phyloP scores from a whole-genome alignment of 2,888 invertebrate species.

The Hedya salicella region DNA sequence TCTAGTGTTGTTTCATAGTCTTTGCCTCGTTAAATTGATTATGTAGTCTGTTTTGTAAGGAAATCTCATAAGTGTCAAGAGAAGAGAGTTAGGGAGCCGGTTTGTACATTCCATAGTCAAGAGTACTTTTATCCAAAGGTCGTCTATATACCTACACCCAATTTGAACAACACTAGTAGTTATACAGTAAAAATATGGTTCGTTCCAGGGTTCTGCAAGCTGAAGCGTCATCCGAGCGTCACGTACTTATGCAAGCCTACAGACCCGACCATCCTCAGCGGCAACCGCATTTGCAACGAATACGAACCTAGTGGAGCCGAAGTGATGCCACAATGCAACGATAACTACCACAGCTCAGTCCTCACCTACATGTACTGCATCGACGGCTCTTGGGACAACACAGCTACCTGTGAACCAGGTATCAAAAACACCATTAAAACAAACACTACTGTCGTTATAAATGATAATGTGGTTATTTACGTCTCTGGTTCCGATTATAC shows the following conservation, averaged over 20 bases:
- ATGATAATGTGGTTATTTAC: constrained; percentile 58
- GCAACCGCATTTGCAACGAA: constrained; percentile 53
- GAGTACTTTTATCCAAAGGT: too few species aligned
- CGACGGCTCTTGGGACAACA: constrained; percentile 61
- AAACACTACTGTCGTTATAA: constrained; percentile 62
- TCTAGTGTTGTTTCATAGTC: too few species aligned
- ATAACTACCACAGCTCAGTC: constrained; percentile 57
- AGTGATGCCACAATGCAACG: constrained; percentile 59
- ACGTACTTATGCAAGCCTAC: constrained; percentile 57
- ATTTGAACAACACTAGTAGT: too few species aligned
- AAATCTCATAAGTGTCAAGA: too few species aligned
- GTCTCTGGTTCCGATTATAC: constrained; percentile 49
- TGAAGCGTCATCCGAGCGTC: constrained; percentile 58
- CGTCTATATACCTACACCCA: too few species aligned
- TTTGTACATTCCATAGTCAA: too few species aligned
- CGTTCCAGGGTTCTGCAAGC: constrained; percentile 61
- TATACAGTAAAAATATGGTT: too few species aligned
- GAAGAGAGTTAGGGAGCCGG: too few species aligned
- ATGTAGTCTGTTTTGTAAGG: too few species aligned
- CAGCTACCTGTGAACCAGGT: constrained; percentile 64
- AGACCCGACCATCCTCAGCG: constrained; percentile 46
- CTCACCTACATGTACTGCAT: constrained; percentile 60
- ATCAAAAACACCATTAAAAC: constrained; percentile 52
- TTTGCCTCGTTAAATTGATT: too few species aligned
- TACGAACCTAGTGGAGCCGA: constrained; percentile 59